Evolutionary conservation across 2,113 vertebrate genomes (phyloP).

Genomic region (Nothoprocta pentlandii): DNA sequence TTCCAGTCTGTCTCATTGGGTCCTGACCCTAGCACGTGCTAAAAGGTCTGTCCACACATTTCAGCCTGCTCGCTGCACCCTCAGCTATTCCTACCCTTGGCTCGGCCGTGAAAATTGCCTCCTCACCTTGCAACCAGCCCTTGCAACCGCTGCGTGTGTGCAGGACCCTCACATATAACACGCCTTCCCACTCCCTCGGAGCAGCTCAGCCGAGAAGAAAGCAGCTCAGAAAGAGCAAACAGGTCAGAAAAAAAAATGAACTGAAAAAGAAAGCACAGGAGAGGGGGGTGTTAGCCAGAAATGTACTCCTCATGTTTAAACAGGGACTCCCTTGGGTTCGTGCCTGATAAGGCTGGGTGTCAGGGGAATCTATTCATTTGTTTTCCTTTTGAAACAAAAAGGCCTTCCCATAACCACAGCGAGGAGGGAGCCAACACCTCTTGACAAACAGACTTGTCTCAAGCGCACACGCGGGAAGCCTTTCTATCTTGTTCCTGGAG

Average conservation of each 20-base stretch:
- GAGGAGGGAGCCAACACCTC: slow-evolving; percentile 50
- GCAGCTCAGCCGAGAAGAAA: not conserved
- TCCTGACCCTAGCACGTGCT: not conserved
- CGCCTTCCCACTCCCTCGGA: not conserved
- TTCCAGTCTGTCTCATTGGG: not conserved
- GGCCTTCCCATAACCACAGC: slow-evolving; percentile 43
- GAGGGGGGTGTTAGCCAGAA: slow-evolving; percentile 17
- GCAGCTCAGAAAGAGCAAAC: not conserved
- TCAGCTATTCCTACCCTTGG: not conserved
- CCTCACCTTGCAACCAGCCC: not conserved
- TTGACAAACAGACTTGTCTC: slow-evolving; percentile 1
- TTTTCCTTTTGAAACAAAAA: slow-evolving; percentile 65
- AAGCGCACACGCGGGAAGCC: slow-evolving; percentile 7
- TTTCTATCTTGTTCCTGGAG: slow-evolving; percentile 21
- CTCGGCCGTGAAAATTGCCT: not conserved
- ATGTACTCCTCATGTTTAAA: slow-evolving; percentile 26
- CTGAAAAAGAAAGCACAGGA: not conserved
- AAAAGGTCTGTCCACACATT: not conserved
- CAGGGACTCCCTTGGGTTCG: slow-evolving; percentile 45
- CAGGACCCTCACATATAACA: not conserved
- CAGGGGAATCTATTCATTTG: slow-evolving; percentile 59
- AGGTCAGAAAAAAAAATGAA: not conserved
- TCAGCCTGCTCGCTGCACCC: not conserved
- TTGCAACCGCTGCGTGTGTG: not conserved
- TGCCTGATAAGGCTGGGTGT: slow-evolving; percentile 57